Percentiles rank a stretch among this genome's conserved stretches.
Evolutionary conservation across 1,140 invertebrate species (phyloP).

Genomic region (Psix sp.): DNA sequence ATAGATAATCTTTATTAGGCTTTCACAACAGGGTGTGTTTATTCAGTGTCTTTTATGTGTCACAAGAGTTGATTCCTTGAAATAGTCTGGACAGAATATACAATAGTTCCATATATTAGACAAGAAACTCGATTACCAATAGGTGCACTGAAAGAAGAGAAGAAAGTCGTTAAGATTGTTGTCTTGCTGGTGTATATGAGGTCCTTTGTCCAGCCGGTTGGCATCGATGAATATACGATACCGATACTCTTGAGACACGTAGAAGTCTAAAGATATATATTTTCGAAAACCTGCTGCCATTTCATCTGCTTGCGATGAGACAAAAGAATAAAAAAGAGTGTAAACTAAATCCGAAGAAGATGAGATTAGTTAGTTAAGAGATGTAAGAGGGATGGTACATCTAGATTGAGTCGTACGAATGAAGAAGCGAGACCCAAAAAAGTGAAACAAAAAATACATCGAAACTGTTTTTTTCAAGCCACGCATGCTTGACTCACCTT

Average conservation of each 20-base stretch:
- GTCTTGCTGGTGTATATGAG: conserved; percentile 59
- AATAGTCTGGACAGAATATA: conserved; percentile 48
- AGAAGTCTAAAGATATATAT: conserved; percentile 55
- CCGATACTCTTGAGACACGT: conserved; percentile 51
- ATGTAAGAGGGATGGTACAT: conserved; percentile 60
- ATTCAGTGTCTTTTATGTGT: conserved; percentile 23
- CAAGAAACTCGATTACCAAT: conserved; percentile 64
- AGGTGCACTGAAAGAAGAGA: conserved; percentile 52
- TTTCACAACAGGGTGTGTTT: conserved; percentile 9
- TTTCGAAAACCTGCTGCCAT: conserved; percentile 63
- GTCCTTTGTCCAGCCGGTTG: conserved; percentile 61
- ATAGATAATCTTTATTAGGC: conserved; percentile 2
- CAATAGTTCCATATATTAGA: conserved; percentile 46
- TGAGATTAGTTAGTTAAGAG: conserved; percentile 63
- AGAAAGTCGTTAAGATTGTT: conserved; percentile 69
- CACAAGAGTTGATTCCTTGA: conserved; percentile 54
- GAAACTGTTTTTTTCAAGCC: conserved; percentile 21
- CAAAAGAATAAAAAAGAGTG: conserved; percentile 27
- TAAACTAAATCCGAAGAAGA: conserved; percentile 48
- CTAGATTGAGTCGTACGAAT: conserved; percentile 70
- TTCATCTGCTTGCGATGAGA: conserved; percentile 35
- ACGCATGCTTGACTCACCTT: background rate
- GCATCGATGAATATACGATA: conserved; percentile 67
- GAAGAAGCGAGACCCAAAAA: conserved; percentile 15
- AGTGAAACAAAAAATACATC: conserved; percentile 41